These are phyloP conservation scores for Andrena flavipes DNA, from an alignment of 2,888 invertebrate species.

Conservation along the genomic window DNA sequence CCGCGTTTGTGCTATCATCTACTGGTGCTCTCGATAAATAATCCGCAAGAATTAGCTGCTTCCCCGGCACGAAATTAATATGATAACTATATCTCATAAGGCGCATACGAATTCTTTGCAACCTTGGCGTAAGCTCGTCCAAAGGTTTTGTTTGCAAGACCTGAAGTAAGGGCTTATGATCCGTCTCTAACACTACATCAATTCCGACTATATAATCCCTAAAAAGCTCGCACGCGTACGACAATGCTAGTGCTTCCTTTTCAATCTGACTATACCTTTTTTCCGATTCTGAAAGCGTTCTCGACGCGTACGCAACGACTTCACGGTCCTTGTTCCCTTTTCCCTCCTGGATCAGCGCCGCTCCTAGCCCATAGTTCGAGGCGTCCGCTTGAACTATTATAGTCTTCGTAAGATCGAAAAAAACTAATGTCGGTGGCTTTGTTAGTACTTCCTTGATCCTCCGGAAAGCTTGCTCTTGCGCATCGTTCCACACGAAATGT, in stretches of 20 bases:
- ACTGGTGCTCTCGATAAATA: constrained; percentile 61
- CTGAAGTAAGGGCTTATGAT: constrained; percentile 79
- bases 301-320: constrained; percentile 12
- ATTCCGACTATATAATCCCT: constrained; percentile 73
- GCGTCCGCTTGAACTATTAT: neutral
- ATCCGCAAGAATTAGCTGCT: constrained; percentile 63
- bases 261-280: constrained; percentile 80
- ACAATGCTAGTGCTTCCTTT: constrained; percentile 78
- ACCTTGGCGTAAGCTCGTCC: constrained; percentile 74
- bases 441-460: neutral
- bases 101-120: constrained; percentile 76
- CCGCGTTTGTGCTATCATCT: neutral
- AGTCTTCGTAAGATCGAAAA: neutral
- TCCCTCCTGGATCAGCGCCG: neutral
- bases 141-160: constrained; percentile 76
- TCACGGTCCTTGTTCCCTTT: neutral
- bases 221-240: constrained; percentile 76
- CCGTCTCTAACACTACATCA: constrained; percentile 74
- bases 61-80: neutral
- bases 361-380: neutral
- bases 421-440: neutral
- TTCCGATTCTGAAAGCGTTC: neutral
- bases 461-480: neutral
- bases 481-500: neutral
- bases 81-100: constrained; percentile 36